Conservation (phyloP, 2,113 vertebrate species). For the Tetrax tetrax region DNA sequence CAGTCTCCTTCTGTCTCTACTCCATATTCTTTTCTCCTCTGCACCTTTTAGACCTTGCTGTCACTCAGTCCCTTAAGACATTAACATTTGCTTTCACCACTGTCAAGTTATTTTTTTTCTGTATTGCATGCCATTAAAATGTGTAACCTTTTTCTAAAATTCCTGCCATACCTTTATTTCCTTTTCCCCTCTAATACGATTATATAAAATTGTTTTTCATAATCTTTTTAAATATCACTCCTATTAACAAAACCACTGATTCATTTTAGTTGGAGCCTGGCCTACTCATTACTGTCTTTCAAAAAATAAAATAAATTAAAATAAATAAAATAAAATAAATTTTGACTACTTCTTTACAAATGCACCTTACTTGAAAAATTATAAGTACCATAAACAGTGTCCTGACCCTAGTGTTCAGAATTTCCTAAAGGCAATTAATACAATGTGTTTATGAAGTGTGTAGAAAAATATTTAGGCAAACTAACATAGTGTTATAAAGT, state of each 20-base stretch:
- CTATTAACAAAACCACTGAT: not conserved
- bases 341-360: not conserved
- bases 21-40: not conserved
- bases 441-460: not conserved
- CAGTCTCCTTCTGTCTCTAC: not conserved
- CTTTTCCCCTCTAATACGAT: not conserved
- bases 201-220: not conserved
- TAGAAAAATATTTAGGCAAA: not conserved
- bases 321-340: not conserved
- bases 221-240: not conserved
- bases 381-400: not conserved
- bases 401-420: not conserved
- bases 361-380: not conserved
- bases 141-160: not conserved
- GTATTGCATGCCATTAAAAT: not conserved
- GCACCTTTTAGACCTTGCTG: not conserved
- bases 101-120: not conserved
- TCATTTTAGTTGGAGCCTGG: not conserved
- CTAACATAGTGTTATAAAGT: not conserved
- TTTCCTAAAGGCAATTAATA: not conserved
- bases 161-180: not conserved
- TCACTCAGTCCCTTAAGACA: not conserved
- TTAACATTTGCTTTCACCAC: not conserved
- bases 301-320: not conserved
- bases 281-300: not conserved